A percentile compares a stretch with the other conserved stretches of the same genome.
Conservation (phyloP, 2,888 invertebrate species). For the Aphodius granarius region DNA sequence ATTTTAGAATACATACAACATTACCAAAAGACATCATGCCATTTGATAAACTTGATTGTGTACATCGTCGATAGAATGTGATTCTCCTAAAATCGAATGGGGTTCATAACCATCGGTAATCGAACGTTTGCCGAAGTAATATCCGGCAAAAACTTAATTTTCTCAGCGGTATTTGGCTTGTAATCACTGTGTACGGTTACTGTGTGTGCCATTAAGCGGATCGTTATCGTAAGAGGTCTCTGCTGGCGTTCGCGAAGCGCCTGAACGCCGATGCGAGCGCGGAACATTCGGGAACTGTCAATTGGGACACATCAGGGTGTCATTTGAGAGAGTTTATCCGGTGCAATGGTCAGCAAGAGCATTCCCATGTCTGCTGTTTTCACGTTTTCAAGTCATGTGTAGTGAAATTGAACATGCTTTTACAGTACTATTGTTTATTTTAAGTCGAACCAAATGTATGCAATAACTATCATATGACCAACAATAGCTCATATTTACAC, state of each 20-base stretch:
- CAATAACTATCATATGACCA: no score
- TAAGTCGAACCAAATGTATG: no score
- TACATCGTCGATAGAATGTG: neutral
- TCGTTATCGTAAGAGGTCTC: slow-evolving; percentile 18
- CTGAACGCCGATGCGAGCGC: neutral
- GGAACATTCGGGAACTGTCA: neutral
- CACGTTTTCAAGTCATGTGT: no score
- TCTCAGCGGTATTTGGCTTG: slow-evolving; percentile 32
- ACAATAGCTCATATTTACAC: no score
- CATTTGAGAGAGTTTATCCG: neutral
- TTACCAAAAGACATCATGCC: neutral
- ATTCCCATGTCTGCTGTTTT: neutral
- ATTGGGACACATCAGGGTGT: neutral
- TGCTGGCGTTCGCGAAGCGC: neutral
- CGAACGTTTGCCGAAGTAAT: slow-evolving; percentile 5
- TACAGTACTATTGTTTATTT: no score
- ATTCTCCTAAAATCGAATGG: neutral
- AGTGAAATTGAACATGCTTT: no score
- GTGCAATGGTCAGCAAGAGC: neutral
- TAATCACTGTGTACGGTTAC: slow-evolving; percentile 34
- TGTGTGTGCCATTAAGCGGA: slow-evolving; percentile 28
- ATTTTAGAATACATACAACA: no score
- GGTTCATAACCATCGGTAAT: slow-evolving; percentile 1
- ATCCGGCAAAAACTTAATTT: slow-evolving; percentile 35
- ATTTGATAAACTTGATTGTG: neutral